A percentile compares a stretch with the other conserved stretches of the same genome.
phyloP scores from a whole-genome alignment of 1,140 invertebrate genomes.

The Trachymyrmex septentrionalis region DNA sequence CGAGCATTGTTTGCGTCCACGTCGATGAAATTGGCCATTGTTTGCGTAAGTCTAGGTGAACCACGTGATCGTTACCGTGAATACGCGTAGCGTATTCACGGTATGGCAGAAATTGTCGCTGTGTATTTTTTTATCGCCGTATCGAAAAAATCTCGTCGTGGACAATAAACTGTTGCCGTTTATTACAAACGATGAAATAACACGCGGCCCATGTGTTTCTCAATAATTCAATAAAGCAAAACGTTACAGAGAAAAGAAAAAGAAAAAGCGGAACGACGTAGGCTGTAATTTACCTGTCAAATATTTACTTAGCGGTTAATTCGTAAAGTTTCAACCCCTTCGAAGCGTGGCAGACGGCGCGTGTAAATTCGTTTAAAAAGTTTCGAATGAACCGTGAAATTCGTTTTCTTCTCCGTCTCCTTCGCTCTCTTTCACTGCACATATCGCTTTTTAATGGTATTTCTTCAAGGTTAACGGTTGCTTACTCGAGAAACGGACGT shows the following conservation, averaged over 20 bases:
- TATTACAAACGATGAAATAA: neutral
- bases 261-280: conserved; percentile 3
- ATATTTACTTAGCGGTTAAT: conserved; percentile 77
- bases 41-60: conserved; percentile 15
- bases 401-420: conserved; percentile 68
- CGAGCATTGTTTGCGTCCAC: conserved; percentile 47
- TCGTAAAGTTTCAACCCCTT: conserved; percentile 71
- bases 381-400: conserved; percentile 82
- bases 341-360: conserved; percentile 37
- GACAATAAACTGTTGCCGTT: neutral
- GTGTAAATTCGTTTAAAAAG: conserved; percentile 74
- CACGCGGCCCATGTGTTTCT: neutral
- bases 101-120: conserved; percentile 17
- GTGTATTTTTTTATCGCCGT: conserved; percentile 23
- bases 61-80: conserved; percentile 23
- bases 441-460: conserved; percentile 70
- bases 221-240: conserved; percentile 48
- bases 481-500: conserved; percentile 62
- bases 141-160: conserved; percentile 6
- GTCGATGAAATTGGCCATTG: conserved; percentile 47
- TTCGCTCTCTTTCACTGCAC: conserved; percentile 63
- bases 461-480: conserved; percentile 67
- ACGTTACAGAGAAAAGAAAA: neutral
- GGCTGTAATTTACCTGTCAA: conserved; percentile 69
- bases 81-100: too few relatives aligned